These are phyloP conservation scores for Colaptes auratus DNA, from an alignment of 2,113 vertebrate genomes.

Conservation along the genomic window DNA sequence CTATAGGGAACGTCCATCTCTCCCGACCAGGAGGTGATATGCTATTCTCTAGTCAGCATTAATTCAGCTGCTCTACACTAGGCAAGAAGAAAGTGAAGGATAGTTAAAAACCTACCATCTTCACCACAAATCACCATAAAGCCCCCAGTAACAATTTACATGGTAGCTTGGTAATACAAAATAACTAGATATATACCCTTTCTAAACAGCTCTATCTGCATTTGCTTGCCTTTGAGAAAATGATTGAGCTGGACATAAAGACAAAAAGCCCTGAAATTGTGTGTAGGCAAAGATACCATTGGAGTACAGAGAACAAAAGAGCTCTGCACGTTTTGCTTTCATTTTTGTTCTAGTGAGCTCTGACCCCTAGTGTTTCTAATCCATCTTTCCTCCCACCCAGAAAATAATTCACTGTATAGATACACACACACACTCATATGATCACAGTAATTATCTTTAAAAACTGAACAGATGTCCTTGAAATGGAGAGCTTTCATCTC, in stretches of 20 bases:
- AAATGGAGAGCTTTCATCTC: slow-evolving; percentile 32
- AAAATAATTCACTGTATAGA: not conserved
- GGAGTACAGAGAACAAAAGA: not conserved
- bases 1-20: not conserved
- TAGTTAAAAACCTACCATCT: not conserved
- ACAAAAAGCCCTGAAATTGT: not conserved
- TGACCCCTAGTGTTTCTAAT: not conserved
- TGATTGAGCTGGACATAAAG: not conserved
- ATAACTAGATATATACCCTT: not conserved
- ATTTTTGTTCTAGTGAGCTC: not conserved
- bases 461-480: not conserved
- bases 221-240: not conserved
- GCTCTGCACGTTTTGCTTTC: not conserved
- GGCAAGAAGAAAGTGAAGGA: not conserved
- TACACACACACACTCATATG: not conserved
- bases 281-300: not conserved
- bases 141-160: accelerated
- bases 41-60: not conserved
- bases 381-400: not conserved
- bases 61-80: not conserved
- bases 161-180: not conserved
- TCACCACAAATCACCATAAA: not conserved
- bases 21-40: not conserved
- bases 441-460: slow-evolving; percentile 9
- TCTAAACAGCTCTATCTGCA: not conserved